Conservation (phyloP, 2,888 invertebrate genomes). For the Aphodius granarius region DNA sequence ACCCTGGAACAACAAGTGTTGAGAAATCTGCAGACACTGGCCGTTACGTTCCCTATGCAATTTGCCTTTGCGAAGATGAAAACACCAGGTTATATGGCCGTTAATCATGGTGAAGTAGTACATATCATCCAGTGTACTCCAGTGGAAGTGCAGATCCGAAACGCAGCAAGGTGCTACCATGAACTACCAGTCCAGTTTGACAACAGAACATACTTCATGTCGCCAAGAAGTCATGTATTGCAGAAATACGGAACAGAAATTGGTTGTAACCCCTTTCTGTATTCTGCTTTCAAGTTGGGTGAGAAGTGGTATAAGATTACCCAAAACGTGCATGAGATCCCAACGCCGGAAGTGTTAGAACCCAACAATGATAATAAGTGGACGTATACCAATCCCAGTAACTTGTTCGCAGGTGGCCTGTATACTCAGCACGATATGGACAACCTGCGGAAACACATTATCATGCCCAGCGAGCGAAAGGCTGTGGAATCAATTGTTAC, state of each 20-base stretch:
- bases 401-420: neutral
- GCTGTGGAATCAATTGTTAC: conserved; percentile 5
- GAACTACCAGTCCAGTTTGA: no score
- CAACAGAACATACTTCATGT: no score
- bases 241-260: conserved; percentile 17
- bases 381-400: conserved; percentile 2
- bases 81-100: conserved; percentile 26
- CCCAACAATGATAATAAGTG: conserved; percentile 4
- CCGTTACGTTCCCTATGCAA: conserved; percentile 23
- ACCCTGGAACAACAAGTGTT: conserved; percentile 21
- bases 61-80: conserved; percentile 28
- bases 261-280: conserved; percentile 25
- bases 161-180: conserved; percentile 19
- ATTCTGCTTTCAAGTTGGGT: conserved; percentile 22
- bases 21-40: conserved; percentile 24
- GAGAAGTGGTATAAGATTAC: conserved; percentile 22
- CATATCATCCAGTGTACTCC: conserved; percentile 28
- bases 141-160: conserved; percentile 20
- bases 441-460: conserved; percentile 4
- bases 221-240: no score
- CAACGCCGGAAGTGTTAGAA: conserved; percentile 7
- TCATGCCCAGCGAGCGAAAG: conserved; percentile 6
- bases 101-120: conserved; percentile 23
- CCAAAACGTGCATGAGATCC: conserved; percentile 9
- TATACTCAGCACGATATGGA: conserved; percentile 14